These are phyloP conservation scores for human DNA, from an alignment of 2,113 vertebrate species.

Conservation along the genomic window GRCh38 chr2:50602501-50603000, in stretches of 20 bases:
- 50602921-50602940: background rate
- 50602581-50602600: background rate
- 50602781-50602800: background rate
- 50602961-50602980: background rate
- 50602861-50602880: background rate
- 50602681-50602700: background rate
- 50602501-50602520: background rate
- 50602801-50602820: background rate
- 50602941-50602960: background rate
- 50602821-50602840: background rate
- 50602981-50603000: background rate
- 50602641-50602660: background rate
- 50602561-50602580: background rate
- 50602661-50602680: background rate
- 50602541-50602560: background rate
- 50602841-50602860: background rate
- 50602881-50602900: background rate
- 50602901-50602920: background rate
- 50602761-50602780: background rate
- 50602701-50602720: background rate
- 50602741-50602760: background rate
- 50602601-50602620: background rate
- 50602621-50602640: background rate
- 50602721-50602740: background rate
- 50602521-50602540: background rate